Evolutionary conservation across 2,888 invertebrate genomes (phyloP), one percentile per base, ranked within the genome.

Genomic region (Acanthosepion pharaonis): DNA sequence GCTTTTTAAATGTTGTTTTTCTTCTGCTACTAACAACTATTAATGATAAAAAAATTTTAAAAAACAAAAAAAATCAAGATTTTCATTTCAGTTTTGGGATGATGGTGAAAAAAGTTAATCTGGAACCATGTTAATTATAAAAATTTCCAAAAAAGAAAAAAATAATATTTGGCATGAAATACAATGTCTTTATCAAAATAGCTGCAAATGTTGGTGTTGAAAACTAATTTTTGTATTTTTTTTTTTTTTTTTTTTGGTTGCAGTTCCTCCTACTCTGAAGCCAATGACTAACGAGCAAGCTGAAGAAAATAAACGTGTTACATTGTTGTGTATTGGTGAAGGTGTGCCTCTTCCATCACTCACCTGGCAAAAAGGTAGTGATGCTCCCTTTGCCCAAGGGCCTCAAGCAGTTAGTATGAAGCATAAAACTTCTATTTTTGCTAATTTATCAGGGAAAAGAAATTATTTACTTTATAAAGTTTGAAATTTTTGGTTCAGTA

Each of bases 291-390:
- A 91, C 55, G 11, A 93, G 0, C 49, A 92, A 1, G 49, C 42
- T 55, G 20, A 59, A 20, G 95, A 94, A 91, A 92, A 91, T 48
- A 33, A 93, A 5, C 51, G n/a, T 1, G 94, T 91, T 4, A 91
- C 49, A 3, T 91, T 96, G 94, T 95, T 94, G 23, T 96, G 96
- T 95, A 64, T 94, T 23, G 95, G 96, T 25, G 94, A 94, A 4
- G 96, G 96, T 51, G 95, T 96, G 91, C 96, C 96, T 4, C 91
- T 94, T 0, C 96, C 96, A 28, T 94, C 33, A 9, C 94, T 96
- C 25, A 95, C 95, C n/a, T 96, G 96, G 96, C 94, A 95, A 23
- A 95, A 95, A 25, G 95, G 95, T 33, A 94, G 92, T 2, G 78
- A 95, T n/a, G 59, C 78, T 23, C 93, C 94, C 23, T 96, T 95